Conservation (phyloP, 2,797 vertebrate genomes). For the Sebastiscus albofasciatus region DNA sequence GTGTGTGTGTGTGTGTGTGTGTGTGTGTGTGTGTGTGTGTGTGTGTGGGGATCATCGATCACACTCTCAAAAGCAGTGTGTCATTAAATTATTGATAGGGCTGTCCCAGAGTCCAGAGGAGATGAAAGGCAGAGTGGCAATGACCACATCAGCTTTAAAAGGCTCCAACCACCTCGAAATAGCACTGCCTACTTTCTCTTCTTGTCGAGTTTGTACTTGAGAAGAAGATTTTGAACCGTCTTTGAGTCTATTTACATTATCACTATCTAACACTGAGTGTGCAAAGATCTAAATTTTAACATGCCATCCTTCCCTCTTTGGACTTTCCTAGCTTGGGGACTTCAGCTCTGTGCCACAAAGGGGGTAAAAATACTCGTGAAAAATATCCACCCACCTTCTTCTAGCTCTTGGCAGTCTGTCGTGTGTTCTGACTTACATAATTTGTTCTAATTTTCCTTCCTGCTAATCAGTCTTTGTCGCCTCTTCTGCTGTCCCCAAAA, state of each 20-base stretch:
- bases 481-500: not conserved
- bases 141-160: slow-evolving; percentile 68
- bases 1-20: not conserved
- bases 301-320: not conserved
- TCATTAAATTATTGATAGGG: slow-evolving; percentile 76
- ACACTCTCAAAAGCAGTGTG: slow-evolving; percentile 49
- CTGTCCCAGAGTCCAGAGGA: slow-evolving; percentile 63
- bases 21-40: not conserved
- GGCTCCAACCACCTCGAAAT: slow-evolving; percentile 38
- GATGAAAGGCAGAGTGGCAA: slow-evolving; percentile 72
- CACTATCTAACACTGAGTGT: not conserved
- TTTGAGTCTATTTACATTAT: not conserved
- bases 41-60: slow-evolving; percentile 54
- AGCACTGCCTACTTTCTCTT: slow-evolving; percentile 25
- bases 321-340: not conserved
- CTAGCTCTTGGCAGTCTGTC: not conserved
- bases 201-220: not conserved
- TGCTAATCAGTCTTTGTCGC: not conserved
- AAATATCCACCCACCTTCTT: slow-evolving; percentile 10
- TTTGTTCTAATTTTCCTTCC: not conserved
- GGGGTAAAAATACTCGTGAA: not conserved
- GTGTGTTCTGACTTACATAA: slow-evolving; percentile 2
- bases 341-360: not conserved
- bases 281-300: not conserved
- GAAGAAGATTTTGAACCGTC: not conserved